Base-by-base conservation (phyloP, 2,888 invertebrate genomes). In the Psococerastis gibbosa region DNA sequence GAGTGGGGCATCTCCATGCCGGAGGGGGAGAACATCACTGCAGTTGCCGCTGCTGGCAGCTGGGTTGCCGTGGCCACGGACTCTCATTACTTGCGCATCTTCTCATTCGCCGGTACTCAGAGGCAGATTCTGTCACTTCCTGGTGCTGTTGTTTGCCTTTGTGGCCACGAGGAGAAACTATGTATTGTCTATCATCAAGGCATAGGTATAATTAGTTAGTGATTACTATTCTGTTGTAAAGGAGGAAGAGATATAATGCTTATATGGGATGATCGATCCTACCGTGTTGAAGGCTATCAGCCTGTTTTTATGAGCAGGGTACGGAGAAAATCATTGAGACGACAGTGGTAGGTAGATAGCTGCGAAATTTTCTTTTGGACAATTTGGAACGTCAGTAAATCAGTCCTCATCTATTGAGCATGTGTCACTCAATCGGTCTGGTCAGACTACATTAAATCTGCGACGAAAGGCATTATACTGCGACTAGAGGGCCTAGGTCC, bases 71-170 rank as follows among this genome's bases (percentile, higher is more conserved):
- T 77, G 44, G 82, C 78, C 2, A 89, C 89, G 1, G 72, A 70
- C 51, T 69, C 69, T 44, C 67, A 85, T 17, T 70, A 78, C 51
- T 60, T 97, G 41, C 65, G 94, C n/a, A 61, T 95, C 3, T 92
- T 80, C 60, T 81, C 83, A 3, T 66, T 82, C 9, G 75, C 79
- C 61, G 97, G 97, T 35, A 77, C 84, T 0, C 95, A 97, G 64
- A 70, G 78, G 54, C 81, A 83, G 53, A 61, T 80, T 6, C 62
- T 87, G 43, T 70, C 73, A 1, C 58, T 84, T 41, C 76, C 82
- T 0, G 87, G 88, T 1, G 72, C 77, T 3, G 64, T 80, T 13
- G 71, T 89, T 3, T 68, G 75, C 22, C 63, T 84, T 58, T 62
- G 74, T 35, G 78, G 73, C 1, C 65, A 67, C 49, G 67, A 67